These are phyloP conservation scores for Philaethria dido DNA, from an alignment of 2,888 invertebrate species.

Conservation along the genomic window DNA sequence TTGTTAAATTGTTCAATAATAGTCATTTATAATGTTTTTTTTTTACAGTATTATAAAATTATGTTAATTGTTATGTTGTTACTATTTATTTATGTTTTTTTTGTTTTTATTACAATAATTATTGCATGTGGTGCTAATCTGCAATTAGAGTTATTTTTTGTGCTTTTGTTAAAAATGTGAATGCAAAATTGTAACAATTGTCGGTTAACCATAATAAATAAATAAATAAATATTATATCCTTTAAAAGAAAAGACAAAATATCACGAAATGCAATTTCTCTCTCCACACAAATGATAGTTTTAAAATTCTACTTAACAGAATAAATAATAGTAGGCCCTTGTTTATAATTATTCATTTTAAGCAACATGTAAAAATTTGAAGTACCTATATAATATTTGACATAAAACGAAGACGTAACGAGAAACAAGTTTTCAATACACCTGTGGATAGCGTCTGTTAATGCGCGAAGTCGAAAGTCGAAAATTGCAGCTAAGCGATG, in stretches of 20 bases:
- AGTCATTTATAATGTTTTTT: too few species aligned
- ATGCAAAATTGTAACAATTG: too few species aligned
- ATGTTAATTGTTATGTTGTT: too few species aligned
- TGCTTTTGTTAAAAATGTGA: too few species aligned
- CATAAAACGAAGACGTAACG: neutral
- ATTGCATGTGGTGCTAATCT: too few species aligned
- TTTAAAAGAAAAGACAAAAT: neutral
- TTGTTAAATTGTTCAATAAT: too few species aligned
- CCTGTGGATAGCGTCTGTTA: constrained; percentile 2
- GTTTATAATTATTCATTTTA: neutral
- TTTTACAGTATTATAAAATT: too few species aligned
- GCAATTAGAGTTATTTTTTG: too few species aligned
- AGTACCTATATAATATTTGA: neutral
- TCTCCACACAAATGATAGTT: neutral
- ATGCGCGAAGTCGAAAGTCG: constrained; percentile 26
- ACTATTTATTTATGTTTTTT: too few species aligned
- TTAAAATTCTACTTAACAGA: neutral
- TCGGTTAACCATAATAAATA: too few species aligned
- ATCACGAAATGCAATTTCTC: neutral
- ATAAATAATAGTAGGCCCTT: neutral
- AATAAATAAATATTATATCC: too few species aligned
- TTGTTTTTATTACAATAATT: too few species aligned
- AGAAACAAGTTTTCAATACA: constrained; percentile 17
- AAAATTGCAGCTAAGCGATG: constrained; percentile 35
- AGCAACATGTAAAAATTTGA: neutral